These are phyloP conservation scores for Poeciliopsis turrubarensis DNA, from an alignment of 2,113 vertebrate genomes.

Conservation along the genomic window DNA sequence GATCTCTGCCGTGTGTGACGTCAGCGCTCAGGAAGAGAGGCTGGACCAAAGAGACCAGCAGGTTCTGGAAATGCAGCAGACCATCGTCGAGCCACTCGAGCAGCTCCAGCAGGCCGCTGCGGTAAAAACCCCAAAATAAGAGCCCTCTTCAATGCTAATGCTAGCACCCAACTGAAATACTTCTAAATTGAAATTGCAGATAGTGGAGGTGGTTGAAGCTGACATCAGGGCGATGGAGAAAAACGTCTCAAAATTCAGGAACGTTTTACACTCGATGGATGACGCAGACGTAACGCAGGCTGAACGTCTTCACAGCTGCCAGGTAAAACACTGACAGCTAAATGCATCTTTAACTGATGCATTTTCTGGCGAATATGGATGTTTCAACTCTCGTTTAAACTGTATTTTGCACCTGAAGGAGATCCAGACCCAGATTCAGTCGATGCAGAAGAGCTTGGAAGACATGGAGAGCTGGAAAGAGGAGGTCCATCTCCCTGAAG, in stretches of 20 bases:
- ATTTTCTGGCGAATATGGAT: neutral
- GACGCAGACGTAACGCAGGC: constrained; percentile 79
- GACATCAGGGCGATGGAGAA: constrained; percentile 89
- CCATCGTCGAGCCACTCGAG: constrained; percentile 80
- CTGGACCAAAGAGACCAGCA: constrained; percentile 74
- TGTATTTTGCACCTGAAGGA: constrained; percentile 74
- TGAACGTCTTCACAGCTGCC: constrained; percentile 86
- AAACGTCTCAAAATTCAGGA: constrained; percentile 85
- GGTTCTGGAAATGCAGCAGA: constrained; percentile 80
- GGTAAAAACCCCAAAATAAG: constrained; percentile 74
- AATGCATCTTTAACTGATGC: neutral
- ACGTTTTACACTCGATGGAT: constrained; percentile 86
- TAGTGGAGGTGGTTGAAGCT: constrained; percentile 85
- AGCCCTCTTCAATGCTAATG: too few relatives aligned
- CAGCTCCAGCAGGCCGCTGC: constrained; percentile 81
- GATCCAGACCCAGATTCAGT: constrained; percentile 85
- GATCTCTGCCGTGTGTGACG: constrained; percentile 84
- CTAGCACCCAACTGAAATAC: neutral
- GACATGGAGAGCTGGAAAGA: constrained; percentile 83
- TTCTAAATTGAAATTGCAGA: constrained; percentile 70
- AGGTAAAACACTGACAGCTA: constrained; percentile 74
- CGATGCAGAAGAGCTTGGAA: constrained; percentile 84
- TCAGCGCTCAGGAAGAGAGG: constrained; percentile 68
- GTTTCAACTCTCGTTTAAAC: neutral
- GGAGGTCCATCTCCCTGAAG: constrained; percentile 76